Base-by-base conservation (phyloP, 2,797 vertebrate genomes). In the Anabas testudineus region DNA sequence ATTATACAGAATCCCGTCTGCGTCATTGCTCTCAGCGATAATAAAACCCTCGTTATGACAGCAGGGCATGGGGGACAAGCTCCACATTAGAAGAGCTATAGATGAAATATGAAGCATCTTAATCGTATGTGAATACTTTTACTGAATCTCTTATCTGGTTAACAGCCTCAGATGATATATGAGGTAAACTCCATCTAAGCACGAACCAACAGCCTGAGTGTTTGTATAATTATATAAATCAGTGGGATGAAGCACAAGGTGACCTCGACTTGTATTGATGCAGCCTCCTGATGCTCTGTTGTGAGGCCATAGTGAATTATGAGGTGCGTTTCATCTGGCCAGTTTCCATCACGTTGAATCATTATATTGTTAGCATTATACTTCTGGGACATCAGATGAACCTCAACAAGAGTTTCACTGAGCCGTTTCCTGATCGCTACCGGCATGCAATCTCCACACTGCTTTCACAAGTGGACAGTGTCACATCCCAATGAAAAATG, bases 211-310 rank as follows among this genome's bases (percentile, higher is more conserved):
- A 67, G 54, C 54, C 16, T 57, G 57, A 34, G 19, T 30, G 49
- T 21, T 26, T 32, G 47, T 63, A 6, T 82, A 72, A 81, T 80
- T 69, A 72, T 63, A 19, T 19, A 19, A 19, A 69, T 34, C 73
- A 0, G 22, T 15, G 51, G 78, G 22, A 74, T 76, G 54, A 80
- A 81, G 66, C 32, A 67, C 57, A 83, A 83, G 81, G 81, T 83
- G 75, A 87, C 79, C 76, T 69, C 26, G 30, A 58, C 55, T 24
- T 26, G 24, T 32, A 7, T 39, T 24, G 39, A 3, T 18, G 28
- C 59, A 42, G 22, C 26, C 51, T 30, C 58, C 41, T 19, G 43
- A 36, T 57, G 28, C 60, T 10, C 46, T 41, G 28, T 51, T 54
- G 36, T 22, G 21, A 24, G 10, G 45, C 67, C 51, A 10, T 12